Evolutionary conservation across 2,888 invertebrate species (phyloP), one percentile per base, ranked within the genome.

Genomic region (Trachelus tabidus): DNA sequence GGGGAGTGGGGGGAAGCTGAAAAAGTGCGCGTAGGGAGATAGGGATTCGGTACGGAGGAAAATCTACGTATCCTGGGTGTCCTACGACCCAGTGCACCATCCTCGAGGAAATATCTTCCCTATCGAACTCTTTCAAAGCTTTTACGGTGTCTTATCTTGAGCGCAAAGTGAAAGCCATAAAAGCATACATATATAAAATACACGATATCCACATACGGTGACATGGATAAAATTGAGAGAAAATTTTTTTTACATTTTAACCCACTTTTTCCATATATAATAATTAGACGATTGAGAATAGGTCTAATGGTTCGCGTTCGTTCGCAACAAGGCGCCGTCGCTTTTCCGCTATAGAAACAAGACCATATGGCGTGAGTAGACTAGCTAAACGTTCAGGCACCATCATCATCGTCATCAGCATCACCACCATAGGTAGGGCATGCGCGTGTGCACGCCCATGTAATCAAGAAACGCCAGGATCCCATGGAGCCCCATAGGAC

Each of bases 391-490:
- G 71, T 23, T 34, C 31, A 1, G 71, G 33, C 71, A 71, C 71
- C 34, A 31, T 71, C 71, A 31, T 71, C 34, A 31, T 34, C 71
- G 71, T 71, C 71, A 31, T 31, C 71, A 71, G 71, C 71, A 31
- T 71, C 71, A 34, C 12, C 31, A 33, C 15, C 31, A 12, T 23
- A 1, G 31, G 23, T 71, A 9, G 33, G 31, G 71, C 78, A 80
- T 81, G 83, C 85, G 83, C 82, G 85, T 85, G 85, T 85, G 85
- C 87, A 90, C 91, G 89, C 91, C 91, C 90, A 90, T 90, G 90
- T 91, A 91, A 91, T 91, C 91, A 91, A 91, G 90, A 86, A 90
- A 88, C 86, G 75, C 85, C 86, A 84, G 84, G 83, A 83, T 83
- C 84, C 84, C 82, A 76, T 82, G 77, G 73, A 82, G 81, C 84